Conservation (phyloP, 2,113 vertebrate genomes). For the Antidorcas marsupialis region DNA sequence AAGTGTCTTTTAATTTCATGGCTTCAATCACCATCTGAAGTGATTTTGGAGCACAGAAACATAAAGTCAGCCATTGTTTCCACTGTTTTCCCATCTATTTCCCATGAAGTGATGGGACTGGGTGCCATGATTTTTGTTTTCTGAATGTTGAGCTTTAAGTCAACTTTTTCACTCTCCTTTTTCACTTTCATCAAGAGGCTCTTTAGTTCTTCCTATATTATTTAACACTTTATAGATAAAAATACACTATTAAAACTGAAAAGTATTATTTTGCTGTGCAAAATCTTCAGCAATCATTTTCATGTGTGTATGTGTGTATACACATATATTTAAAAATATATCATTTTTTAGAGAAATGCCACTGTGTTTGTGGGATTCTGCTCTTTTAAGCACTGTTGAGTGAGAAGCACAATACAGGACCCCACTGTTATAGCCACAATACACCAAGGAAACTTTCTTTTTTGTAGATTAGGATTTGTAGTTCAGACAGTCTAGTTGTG, state of each 20-base stretch:
- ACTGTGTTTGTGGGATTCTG: background rate
- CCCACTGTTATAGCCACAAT: too few relatives aligned
- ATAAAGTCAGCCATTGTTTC: too few relatives aligned
- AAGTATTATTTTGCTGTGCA: background rate
- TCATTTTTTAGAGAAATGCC: background rate
- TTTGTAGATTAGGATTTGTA: background rate
- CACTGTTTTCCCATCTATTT: too few relatives aligned
- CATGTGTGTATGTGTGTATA: background rate
- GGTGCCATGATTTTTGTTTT: too few relatives aligned
- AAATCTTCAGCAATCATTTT: background rate
- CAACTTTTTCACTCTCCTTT: too few relatives aligned
- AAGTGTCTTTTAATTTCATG: too few relatives aligned
- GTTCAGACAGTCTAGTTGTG: background rate
- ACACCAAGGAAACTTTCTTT: background rate
- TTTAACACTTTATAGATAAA: background rate
- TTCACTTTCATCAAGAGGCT: too few relatives aligned
- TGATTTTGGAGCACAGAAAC: too few relatives aligned
- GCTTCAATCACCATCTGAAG: too few relatives aligned
- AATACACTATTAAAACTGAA: background rate
- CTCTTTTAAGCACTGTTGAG: background rate
- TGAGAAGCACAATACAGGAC: fast-evolving
- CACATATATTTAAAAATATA: background rate
- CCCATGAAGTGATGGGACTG: too few relatives aligned
- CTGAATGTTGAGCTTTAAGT: too few relatives aligned
- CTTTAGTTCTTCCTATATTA: background rate